Percentiles rank a stretch among this genome's conserved stretches.
Conservation (phyloP, 1,140 invertebrate genomes). For the Solenopsis fugax region DNA sequence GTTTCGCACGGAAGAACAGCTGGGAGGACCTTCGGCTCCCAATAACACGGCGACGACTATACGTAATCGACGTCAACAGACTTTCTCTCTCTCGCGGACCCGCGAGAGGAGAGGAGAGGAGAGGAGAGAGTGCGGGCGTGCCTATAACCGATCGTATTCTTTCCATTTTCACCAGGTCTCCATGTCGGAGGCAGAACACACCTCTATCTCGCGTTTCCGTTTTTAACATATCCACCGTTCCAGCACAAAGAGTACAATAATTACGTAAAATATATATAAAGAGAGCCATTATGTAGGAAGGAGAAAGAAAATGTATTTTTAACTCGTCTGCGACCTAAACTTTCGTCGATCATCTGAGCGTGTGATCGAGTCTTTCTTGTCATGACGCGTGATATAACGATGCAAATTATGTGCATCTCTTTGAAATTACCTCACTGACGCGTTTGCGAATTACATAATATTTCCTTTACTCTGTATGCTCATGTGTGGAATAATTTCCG, state of each 20-base stretch:
- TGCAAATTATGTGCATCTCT: slow-evolving; percentile 6
- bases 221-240: slow-evolving; percentile 16
- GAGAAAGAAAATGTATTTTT: slow-evolving; percentile 22
- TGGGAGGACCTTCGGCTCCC: slow-evolving; percentile 75
- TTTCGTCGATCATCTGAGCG: slow-evolving; percentile 33
- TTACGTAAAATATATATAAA: background rate
- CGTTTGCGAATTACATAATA: background rate
- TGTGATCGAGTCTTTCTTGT: background rate
- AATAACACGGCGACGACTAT: slow-evolving; percentile 63
- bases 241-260: slow-evolving; percentile 15
- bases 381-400: background rate
- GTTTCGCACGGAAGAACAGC: slow-evolving; percentile 73
- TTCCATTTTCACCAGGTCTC: slow-evolving; percentile 47
- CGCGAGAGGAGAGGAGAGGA: slow-evolving; percentile 39
- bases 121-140: slow-evolving; percentile 23
- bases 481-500: background rate
- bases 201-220: slow-evolving; percentile 21
- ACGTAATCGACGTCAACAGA: slow-evolving; percentile 80
- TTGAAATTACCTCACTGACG: background rate
- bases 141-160: slow-evolving; percentile 38
- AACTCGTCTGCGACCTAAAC: slow-evolving; percentile 17
- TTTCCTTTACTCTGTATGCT: background rate
- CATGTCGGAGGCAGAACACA: slow-evolving; percentile 4
- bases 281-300: background rate
- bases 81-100: slow-evolving; percentile 76